Conservation (phyloP, 2,797 vertebrate species). For the Pogonophryne albipinna region DNA sequence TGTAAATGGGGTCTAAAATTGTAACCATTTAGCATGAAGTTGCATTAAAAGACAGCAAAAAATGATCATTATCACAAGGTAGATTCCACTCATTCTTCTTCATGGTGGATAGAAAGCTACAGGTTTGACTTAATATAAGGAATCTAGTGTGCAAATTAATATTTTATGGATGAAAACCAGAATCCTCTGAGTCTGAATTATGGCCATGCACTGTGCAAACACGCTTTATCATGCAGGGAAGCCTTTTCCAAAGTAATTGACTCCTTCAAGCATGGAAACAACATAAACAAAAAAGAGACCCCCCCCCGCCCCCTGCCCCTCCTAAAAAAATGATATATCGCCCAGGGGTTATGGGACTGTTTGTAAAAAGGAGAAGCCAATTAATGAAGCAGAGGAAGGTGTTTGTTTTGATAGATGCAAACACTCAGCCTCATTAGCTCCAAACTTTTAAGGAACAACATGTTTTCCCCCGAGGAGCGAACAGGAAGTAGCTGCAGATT, state of each 20-base stretch:
- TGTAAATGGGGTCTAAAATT: too few relatives aligned
- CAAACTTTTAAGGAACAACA: conserved; percentile 28
- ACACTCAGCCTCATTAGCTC: conserved; percentile 39
- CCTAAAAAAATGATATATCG: not conserved
- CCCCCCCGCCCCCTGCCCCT: too few relatives aligned
- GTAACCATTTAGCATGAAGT: not conserved
- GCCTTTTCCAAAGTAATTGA: conserved; percentile 23
- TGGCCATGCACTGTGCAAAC: conserved; percentile 14
- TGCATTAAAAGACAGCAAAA: not conserved
- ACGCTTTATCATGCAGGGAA: conserved; percentile 16
- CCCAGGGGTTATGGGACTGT: conserved; percentile 26
- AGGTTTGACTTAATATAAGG: not conserved
- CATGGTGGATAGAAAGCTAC: not conserved
- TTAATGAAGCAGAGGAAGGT: conserved; percentile 41
- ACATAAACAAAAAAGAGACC: not conserved
- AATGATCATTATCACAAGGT: not conserved
- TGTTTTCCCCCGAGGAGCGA: not conserved
- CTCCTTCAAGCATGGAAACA: conserved; percentile 15
- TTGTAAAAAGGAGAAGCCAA: conserved; percentile 51
- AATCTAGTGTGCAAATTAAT: not conserved
- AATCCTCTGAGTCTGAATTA: conserved; percentile 6
- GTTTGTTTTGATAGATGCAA: conserved; percentile 49
- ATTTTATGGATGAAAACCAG: conserved; percentile 13
- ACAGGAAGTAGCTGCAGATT: conserved; percentile 7
- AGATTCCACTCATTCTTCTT: not conserved